phyloP scores from a whole-genome alignment of 2,888 invertebrate species.

The Helicoverpa assulta region DNA sequence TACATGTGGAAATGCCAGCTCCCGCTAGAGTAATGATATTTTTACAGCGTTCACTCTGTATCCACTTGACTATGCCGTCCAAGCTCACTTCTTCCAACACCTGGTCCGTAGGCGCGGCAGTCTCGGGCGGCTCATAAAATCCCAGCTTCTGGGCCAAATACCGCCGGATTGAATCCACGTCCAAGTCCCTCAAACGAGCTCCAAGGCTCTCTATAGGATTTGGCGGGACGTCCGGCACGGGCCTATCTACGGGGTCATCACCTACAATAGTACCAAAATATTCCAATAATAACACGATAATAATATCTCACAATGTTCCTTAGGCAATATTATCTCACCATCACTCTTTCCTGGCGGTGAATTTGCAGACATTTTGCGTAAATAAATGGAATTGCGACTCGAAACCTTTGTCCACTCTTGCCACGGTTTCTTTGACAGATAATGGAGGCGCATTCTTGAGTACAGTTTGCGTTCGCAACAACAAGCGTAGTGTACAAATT shows the following conservation, averaged over 20 bases:
- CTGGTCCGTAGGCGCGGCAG: constrained; percentile 75
- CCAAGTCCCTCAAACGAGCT: constrained; percentile 83
- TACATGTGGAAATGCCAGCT: constrained; percentile 99
- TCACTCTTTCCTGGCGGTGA: constrained; percentile 85
- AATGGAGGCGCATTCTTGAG: constrained; percentile 78
- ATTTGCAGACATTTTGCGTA: constrained; percentile 85
- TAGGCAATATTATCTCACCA: constrained; percentile 70
- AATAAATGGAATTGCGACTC: constrained; percentile 82
- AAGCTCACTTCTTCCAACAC: constrained; percentile 93
- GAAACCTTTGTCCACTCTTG: constrained; percentile 80
- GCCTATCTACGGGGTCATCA: constrained; percentile 72
- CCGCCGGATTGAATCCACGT: constrained; percentile 91
- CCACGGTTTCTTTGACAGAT: constrained; percentile 83
- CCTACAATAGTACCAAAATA: constrained; percentile 71
- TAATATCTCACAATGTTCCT: constrained; percentile 15
- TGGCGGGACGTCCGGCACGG: constrained; percentile 79
- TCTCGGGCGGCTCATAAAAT: constrained; percentile 86
- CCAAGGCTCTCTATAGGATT: constrained; percentile 79
- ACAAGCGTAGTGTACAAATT: constrained; percentile 2
- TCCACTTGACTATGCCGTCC: constrained; percentile 94
- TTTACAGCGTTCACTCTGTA: constrained; percentile 93
- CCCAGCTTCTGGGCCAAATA: constrained; percentile 92
- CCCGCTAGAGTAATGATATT: constrained; percentile 98
- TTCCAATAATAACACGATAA: constrained; percentile 39
- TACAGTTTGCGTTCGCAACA: constrained; percentile 56